Evolutionary conservation across 2,113 vertebrate genomes (phyloP).

Genomic region (Oncorhynchus tshawytscha): DNA sequence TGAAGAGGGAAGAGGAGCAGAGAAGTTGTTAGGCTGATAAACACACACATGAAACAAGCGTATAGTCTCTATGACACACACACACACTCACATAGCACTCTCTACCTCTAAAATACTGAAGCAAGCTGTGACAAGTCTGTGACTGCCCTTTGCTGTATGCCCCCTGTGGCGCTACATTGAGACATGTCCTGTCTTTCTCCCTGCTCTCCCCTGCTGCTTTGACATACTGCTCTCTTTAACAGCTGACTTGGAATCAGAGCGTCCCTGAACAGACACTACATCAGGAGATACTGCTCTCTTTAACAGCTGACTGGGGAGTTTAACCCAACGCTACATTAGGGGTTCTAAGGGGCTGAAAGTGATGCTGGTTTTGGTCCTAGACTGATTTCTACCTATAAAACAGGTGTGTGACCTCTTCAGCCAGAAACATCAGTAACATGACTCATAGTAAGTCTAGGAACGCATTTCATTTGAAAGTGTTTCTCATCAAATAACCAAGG

Average conservation of each 20-base stretch:
- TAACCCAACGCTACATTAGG: neutral
- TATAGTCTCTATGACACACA: neutral
- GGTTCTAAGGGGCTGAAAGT: too few relatives aligned
- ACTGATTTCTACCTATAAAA: too few relatives aligned
- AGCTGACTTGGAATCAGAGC: constrained; percentile 44
- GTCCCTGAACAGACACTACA: neutral
- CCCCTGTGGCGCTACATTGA: constrained; percentile 50
- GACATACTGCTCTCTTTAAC: constrained; percentile 36
- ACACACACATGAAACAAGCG: neutral
- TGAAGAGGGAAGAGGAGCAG: constrained; percentile 8
- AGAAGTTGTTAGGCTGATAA: neutral
- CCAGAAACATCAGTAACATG: too few relatives aligned
- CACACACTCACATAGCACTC: neutral
- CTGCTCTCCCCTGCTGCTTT: constrained; percentile 5
- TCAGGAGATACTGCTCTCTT: neutral
- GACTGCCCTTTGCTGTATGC: constrained; percentile 38
- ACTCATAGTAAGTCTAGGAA: too few relatives aligned
- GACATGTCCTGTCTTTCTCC: constrained; percentile 36
- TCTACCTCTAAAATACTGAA: neutral
- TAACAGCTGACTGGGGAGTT: neutral
- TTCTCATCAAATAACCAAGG: too few relatives aligned
- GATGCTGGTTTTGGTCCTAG: too few relatives aligned
- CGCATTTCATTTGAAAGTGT: too few relatives aligned
- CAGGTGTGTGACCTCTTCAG: too few relatives aligned
- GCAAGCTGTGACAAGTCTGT: constrained; percentile 37